phyloP scores from a whole-genome alignment of 2,888 invertebrate species.

The Iselma pallidipennis region DNA sequence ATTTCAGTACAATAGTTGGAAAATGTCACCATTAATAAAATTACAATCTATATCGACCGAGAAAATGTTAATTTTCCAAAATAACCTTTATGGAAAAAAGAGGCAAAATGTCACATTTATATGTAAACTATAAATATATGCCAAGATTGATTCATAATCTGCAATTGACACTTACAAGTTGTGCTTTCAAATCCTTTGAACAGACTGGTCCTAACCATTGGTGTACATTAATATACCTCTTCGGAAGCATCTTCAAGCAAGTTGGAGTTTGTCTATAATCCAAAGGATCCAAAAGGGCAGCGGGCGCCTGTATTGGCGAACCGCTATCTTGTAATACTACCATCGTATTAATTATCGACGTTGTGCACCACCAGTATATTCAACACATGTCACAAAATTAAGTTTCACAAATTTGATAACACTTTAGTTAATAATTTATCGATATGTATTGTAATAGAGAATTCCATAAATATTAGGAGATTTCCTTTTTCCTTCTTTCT shows the following conservation, averaged over 20 bases:
- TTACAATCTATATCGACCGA: neutral
- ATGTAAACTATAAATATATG: too few relatives aligned
- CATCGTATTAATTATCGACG: conserved; percentile 36
- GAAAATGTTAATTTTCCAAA: neutral
- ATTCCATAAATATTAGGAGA: too few relatives aligned
- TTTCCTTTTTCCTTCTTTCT: too few relatives aligned
- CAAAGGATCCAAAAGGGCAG: conserved; percentile 65
- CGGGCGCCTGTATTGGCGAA: conserved; percentile 64
- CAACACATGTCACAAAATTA: conserved; percentile 28
- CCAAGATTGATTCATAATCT: neutral
- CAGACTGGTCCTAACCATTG: conserved; percentile 85
- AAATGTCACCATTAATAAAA: neutral
- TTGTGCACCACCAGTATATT: conserved; percentile 18
- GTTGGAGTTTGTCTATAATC: conserved; percentile 83
- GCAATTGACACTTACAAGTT: conserved; percentile 66
- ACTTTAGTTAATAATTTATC: too few relatives aligned
- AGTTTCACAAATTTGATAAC: conserved; percentile 18
- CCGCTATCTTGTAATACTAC: conserved; percentile 79
- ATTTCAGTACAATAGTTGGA: neutral
- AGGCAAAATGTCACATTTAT: too few relatives aligned
- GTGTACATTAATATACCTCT: conserved; percentile 88
- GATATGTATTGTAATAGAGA: conserved; percentile 26
- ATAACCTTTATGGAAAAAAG: neutral
- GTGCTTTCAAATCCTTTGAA: conserved; percentile 78
- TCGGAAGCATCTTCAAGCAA: conserved; percentile 87